Evolutionary conservation across 1,140 invertebrate species (phyloP).

Genomic region (Philopotamus ludificatus): DNA sequence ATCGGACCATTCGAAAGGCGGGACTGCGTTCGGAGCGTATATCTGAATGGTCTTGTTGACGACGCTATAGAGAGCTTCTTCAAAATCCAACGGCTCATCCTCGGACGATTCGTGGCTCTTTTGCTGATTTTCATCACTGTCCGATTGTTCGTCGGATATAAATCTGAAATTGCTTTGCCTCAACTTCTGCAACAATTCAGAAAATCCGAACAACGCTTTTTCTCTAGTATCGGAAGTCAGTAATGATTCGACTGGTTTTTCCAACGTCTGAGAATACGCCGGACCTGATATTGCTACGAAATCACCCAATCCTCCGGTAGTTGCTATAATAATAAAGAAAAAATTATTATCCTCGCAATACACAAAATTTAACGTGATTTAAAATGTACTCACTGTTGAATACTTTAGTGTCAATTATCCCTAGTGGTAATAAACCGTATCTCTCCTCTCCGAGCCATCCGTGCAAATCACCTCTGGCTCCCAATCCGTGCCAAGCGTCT

Average conservation of each 20-base stretch:
- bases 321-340: conserved; percentile 26
- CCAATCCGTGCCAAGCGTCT: conserved; percentile 47
- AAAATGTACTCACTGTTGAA: conserved; percentile 46
- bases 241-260: conserved; percentile 34
- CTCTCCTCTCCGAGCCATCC: conserved; percentile 42
- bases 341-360: too few relatives aligned
- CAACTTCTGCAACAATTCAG: conserved; percentile 34
- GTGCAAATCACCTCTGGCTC: conserved; percentile 49
- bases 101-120: conserved; percentile 46
- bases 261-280: conserved; percentile 44
- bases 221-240: conserved; percentile 34
- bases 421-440: conserved; percentile 44
- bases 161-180: conserved; percentile 31
- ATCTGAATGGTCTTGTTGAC: conserved; percentile 39
- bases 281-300: conserved; percentile 51
- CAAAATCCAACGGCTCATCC: conserved; percentile 46
- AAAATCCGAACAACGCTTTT: conserved; percentile 32
- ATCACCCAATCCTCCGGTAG: conserved; percentile 40
- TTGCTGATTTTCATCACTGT: conserved; percentile 44
- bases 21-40: conserved; percentile 34
- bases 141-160: conserved; percentile 43
- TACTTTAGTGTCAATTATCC: conserved; percentile 53
- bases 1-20: conserved; percentile 53
- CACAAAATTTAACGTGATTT: background rate
- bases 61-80: conserved; percentile 36